phyloP scores from a whole-genome alignment of 2,797 vertebrate species.

The Lagodon rhomboides region DNA sequence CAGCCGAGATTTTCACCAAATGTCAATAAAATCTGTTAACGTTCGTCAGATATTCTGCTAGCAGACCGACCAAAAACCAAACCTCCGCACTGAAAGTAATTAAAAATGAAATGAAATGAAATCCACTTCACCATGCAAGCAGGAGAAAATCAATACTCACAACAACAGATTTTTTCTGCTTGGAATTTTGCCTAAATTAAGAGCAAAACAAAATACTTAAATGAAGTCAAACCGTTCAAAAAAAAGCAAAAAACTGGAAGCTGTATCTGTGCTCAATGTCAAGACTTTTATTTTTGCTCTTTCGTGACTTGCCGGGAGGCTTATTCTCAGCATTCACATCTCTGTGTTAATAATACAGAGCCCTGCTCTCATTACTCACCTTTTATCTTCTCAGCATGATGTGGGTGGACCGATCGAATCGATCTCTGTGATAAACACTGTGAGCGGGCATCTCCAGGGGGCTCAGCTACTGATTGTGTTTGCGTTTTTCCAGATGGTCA shows the following conservation, averaged over 20 bases:
- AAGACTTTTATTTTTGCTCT: slow-evolving; percentile 3
- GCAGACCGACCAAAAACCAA: neutral
- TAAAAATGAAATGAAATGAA: slow-evolving; percentile 53
- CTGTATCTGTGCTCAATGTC: neutral
- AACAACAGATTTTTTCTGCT: slow-evolving; percentile 37
- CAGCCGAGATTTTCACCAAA: neutral
- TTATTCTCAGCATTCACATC: slow-evolving; percentile 22
- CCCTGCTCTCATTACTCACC: slow-evolving; percentile 56
- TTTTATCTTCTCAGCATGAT: slow-evolving; percentile 68
- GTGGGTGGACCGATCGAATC: slow-evolving; percentile 72
- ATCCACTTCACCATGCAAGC: slow-evolving; percentile 30
- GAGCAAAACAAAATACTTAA: slow-evolving; percentile 25
- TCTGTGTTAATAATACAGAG: slow-evolving; percentile 41
- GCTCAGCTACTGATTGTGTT: slow-evolving; percentile 86
- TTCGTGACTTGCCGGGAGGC: neutral
- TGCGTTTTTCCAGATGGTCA: slow-evolving; percentile 91
- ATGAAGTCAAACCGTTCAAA: slow-evolving; percentile 37
- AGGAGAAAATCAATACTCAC: slow-evolving; percentile 53
- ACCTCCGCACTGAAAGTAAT: slow-evolving; percentile 34
- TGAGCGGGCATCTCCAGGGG: slow-evolving; percentile 69
- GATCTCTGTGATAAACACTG: slow-evolving; percentile 82
- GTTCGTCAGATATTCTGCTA: slow-evolving; percentile 8
- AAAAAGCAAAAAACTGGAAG: slow-evolving; percentile 1
- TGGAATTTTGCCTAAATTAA: slow-evolving; percentile 41
- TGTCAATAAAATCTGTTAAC: slow-evolving; percentile 5